These are phyloP conservation scores for Anguilla japonica DNA, from an alignment of 2,113 vertebrate genomes.

Conservation along the genomic window DNA sequence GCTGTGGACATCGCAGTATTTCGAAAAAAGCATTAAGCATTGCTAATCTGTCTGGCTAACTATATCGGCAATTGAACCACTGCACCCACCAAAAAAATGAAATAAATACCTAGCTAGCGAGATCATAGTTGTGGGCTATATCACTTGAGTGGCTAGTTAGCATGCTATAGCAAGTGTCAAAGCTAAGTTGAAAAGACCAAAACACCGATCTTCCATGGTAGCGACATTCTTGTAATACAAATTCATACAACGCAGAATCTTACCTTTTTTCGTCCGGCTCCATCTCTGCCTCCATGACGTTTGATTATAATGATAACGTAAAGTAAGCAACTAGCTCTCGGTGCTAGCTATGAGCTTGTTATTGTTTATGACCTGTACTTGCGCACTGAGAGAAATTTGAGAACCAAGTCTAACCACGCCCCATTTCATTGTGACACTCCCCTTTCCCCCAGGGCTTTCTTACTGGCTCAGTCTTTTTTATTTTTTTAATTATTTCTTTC, in stretches of 20 bases:
- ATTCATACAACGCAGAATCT: neutral
- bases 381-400: neutral
- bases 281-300: neutral
- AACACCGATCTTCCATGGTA: neutral
- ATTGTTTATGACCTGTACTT: slow-evolving; percentile 10
- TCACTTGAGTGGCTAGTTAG: neutral
- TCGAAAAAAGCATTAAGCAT: no score
- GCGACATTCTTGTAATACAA: neutral
- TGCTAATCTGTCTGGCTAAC: no score
- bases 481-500: no score
- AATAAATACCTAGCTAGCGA: no score
- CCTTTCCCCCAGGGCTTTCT: neutral
- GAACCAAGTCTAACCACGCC: neutral
- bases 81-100: no score
- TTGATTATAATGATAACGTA: neutral
- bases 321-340: neutral
- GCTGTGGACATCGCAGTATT: no score
- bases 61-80: no score
- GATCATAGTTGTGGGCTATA: no score
- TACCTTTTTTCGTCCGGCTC: slow-evolving; percentile 18
- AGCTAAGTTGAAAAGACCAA: neutral
- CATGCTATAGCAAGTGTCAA: neutral
- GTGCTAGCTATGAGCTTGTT: neutral
- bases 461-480: no score
- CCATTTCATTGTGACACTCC: neutral